Percentiles rank a stretch among this genome's conserved stretches.
These are phyloP conservation scores for Oenanthe oenanthe DNA, from an alignment of 2,113 vertebrate genomes.

Conservation along the genomic window DNA sequence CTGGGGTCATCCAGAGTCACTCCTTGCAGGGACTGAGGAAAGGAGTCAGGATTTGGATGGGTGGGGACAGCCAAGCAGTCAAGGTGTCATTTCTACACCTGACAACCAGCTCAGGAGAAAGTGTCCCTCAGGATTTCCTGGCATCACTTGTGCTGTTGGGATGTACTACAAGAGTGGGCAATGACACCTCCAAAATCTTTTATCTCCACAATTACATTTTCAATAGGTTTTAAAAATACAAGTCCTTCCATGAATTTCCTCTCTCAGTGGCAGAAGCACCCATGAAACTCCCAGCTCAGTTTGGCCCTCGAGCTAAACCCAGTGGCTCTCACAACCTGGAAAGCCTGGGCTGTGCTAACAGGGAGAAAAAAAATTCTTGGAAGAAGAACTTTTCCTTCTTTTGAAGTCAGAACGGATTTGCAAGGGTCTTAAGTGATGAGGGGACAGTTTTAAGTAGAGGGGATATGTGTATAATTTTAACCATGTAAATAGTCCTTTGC, in stretches of 20 bases:
- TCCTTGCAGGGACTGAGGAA: rapidly evolving
- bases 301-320: not conserved
- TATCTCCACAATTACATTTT: not conserved
- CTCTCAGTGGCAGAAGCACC: not conserved
- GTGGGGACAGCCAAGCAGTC: not conserved
- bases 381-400: constrained; percentile 57
- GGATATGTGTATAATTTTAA: constrained; percentile 56
- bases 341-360: constrained; percentile 13
- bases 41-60: not conserved
- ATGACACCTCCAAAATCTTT: not conserved
- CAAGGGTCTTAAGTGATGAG: constrained; percentile 61
- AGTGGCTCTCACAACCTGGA: constrained; percentile 18
- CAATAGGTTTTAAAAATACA: not conserved
- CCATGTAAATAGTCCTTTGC: constrained; percentile 66
- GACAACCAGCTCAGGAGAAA: not conserved
- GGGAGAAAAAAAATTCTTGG: not conserved
- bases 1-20: not conserved
- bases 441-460: constrained; percentile 67
- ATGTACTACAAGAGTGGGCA: not conserved
- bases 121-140: not conserved
- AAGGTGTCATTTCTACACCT: not conserved
- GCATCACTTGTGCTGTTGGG: not conserved
- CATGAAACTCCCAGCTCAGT: not conserved
- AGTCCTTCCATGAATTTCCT: not conserved
- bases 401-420: constrained; percentile 67